Percentiles rank a stretch among this genome's conserved stretches.
Conservation (phyloP, 1,140 invertebrate genomes). For the Druon quercuslanigerum region DNA sequence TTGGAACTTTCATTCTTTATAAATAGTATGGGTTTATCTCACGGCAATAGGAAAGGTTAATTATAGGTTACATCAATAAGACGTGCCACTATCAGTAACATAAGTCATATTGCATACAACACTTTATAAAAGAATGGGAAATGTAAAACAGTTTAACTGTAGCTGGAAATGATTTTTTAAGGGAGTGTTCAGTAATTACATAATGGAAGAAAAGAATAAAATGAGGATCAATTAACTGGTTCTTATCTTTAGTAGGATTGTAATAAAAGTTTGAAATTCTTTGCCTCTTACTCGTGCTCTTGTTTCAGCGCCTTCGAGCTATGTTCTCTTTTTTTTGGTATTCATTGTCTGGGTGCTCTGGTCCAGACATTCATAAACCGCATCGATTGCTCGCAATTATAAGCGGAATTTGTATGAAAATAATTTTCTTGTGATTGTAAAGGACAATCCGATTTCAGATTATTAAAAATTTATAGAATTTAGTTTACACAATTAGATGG, state of each 20-base stretch:
- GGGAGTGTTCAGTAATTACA: not conserved
- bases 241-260: not conserved
- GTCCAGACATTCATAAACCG: no score
- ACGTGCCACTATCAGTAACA: not conserved
- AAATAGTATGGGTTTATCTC: conserved; percentile 12
- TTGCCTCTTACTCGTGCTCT: not conserved
- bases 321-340: no score
- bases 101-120: no score
- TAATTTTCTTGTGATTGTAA: no score
- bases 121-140: no score
- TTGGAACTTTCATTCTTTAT: conserved; percentile 13
- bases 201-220: not conserved
- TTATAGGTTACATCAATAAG: not conserved
- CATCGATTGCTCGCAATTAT: no score
- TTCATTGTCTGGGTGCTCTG: no score
- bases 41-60: not conserved
- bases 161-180: not conserved
- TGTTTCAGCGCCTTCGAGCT: not conserved
- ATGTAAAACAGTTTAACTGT: not conserved
- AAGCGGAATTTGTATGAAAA: no score
- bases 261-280: conserved; percentile 9
- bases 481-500: no score
- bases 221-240: not conserved
- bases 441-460: no score
- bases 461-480: no score